Evolutionary conservation across 2,113 vertebrate species (phyloP).

Genomic region (Anarrhichthys ocellatus): DNA sequence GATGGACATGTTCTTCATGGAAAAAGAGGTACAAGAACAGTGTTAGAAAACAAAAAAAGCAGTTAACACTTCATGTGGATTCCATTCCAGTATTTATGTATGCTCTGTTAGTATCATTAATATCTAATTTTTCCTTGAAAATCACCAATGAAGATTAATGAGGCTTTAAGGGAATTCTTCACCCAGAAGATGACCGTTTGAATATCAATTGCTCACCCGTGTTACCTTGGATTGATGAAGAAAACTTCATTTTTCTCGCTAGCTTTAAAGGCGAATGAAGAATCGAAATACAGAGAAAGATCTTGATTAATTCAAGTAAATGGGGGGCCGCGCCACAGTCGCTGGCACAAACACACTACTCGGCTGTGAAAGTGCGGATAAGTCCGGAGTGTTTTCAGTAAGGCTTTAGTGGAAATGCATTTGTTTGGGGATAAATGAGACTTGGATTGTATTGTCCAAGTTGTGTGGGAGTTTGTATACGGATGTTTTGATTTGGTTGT

Average conservation of each 20-base stretch:
- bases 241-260: background rate
- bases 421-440: background rate
- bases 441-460: too few species aligned
- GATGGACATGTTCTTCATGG: conserved; percentile 90
- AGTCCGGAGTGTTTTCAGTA: background rate
- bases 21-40: conserved; percentile 85
- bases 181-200: background rate
- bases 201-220: background rate
- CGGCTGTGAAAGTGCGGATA: background rate
- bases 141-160: background rate
- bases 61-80: background rate
- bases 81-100: background rate
- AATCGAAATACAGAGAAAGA: background rate
- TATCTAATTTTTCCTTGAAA: background rate
- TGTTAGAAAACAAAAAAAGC: background rate
- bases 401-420: background rate
- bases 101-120: background rate
- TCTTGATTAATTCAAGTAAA: too few species aligned
- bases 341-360: background rate
- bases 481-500: too few species aligned
- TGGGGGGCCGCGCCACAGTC: too few species aligned
- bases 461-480: too few species aligned
- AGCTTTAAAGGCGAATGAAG: background rate
- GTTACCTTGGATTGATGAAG: background rate
- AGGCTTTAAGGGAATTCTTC: background rate